A percentile compares a stretch with the other conserved stretches of the same genome.
Evolutionary conservation across 2,888 invertebrate species (phyloP).

Genomic region (Phaedon cochleariae): DNA sequence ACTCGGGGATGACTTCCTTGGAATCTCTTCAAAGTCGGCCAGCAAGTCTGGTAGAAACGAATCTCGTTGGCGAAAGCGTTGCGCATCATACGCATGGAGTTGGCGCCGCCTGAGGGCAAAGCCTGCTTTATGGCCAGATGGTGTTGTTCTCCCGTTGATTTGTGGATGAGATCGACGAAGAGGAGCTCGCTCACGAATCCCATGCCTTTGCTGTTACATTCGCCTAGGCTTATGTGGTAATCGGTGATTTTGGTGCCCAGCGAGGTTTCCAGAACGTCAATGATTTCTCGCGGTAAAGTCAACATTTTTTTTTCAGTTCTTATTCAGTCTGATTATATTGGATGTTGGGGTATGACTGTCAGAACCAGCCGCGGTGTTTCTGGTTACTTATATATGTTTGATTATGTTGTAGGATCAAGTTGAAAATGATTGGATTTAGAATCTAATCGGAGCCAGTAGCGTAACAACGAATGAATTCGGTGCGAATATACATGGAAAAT

Average conservation of each 20-base stretch:
- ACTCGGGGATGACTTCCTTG: background rate
- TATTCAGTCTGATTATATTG: too few relatives aligned
- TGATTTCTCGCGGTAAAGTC: constrained; percentile 4
- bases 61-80: constrained; percentile 14
- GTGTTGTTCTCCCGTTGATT: constrained; percentile 1
- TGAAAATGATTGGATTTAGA: too few relatives aligned
- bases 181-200: too few relatives aligned
- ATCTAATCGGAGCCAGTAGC: too few relatives aligned
- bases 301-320: background rate
- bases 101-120: too few relatives aligned
- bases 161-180: constrained; percentile 3
- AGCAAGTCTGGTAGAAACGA: constrained; percentile 17
- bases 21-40: constrained; percentile 15
- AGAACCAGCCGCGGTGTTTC: too few relatives aligned
- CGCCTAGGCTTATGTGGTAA: too few relatives aligned
- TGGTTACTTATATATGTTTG: too few relatives aligned
- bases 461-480: too few relatives aligned
- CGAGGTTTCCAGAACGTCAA: constrained; percentile 7
- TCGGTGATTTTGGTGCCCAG: constrained; percentile 8
- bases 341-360: too few relatives aligned
- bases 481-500: too few relatives aligned
- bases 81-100: background rate
- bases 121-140: constrained; percentile 11
- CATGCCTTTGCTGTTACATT: constrained; percentile 13
- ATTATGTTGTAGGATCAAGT: too few relatives aligned